These are phyloP conservation scores for Apoderus coryli DNA, from an alignment of 2,888 invertebrate genomes.

Conservation along the genomic window DNA sequence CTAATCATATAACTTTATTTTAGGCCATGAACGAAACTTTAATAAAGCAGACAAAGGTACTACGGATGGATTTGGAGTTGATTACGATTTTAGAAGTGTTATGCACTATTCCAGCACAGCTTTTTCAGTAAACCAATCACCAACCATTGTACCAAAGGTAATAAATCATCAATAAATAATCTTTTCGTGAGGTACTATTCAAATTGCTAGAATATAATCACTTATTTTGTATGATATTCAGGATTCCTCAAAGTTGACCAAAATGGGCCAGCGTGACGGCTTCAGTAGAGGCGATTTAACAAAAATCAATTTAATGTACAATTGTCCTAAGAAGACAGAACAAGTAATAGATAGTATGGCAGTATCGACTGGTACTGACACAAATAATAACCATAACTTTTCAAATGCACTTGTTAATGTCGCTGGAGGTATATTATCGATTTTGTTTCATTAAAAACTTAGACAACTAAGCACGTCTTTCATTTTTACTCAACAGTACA, in stretches of 20 bases:
- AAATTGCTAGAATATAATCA: not conserved
- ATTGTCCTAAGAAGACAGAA: slow-evolving; percentile 34
- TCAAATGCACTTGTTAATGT: slow-evolving; percentile 14
- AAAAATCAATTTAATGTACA: slow-evolving; percentile 65
- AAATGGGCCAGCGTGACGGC: slow-evolving; percentile 60
- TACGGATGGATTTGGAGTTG: slow-evolving; percentile 51
- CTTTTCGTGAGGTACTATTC: not conserved
- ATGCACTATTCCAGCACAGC: slow-evolving; percentile 73
- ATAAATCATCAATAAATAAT: slow-evolving; percentile 24
- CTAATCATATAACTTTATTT: slow-evolving; percentile 14
- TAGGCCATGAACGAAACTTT: slow-evolving; percentile 54
- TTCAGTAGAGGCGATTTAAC: slow-evolving; percentile 56
- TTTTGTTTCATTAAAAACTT: slow-evolving; percentile 14
- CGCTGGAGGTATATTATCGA: slow-evolving; percentile 12
- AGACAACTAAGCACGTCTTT: no score
- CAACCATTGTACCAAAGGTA: slow-evolving; percentile 60
- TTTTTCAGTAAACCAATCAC: slow-evolving; percentile 54
- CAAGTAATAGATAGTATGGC: slow-evolving; percentile 8
- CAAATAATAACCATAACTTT: slow-evolving; percentile 11
- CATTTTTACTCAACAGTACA: no score
- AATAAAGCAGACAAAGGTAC: slow-evolving; percentile 43
- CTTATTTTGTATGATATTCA: slow-evolving; percentile 10
- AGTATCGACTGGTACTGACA: slow-evolving; percentile 2
- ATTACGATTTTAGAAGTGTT: slow-evolving; percentile 67
- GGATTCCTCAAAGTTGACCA: slow-evolving; percentile 27